Evolutionary conservation across 2,797 vertebrate genomes (phyloP).

Genomic region (Brachyalestes nurse): DNA sequence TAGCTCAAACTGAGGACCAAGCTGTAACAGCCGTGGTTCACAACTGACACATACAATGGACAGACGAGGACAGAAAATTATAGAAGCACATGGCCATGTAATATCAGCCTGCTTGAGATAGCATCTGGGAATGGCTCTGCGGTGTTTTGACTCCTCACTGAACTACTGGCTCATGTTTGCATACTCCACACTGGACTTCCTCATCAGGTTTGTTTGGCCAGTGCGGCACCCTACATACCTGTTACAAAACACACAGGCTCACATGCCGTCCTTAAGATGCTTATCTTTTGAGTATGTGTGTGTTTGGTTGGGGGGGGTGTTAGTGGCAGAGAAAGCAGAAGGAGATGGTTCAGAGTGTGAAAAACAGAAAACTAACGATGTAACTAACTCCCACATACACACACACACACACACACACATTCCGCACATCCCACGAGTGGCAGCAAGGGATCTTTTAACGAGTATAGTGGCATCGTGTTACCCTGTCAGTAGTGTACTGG

Average conservation of each 20-base stretch:
- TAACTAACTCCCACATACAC: no score
- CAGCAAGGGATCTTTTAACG: conserved; percentile 29
- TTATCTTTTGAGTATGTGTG: conserved; percentile 23
- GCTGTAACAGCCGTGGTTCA: no score
- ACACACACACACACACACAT: neutral
- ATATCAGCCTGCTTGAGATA: conserved; percentile 69
- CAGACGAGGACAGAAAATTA: neutral
- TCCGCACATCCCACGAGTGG: conserved; percentile 13
- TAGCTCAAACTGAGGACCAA: no score
- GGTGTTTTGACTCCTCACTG: conserved; percentile 65
- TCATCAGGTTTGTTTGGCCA: conserved; percentile 68
- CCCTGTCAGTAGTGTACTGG: conserved; percentile 13
- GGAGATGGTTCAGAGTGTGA: neutral
- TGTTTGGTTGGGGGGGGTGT: neutral
- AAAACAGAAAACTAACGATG: no score
- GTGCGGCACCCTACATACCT: conserved; percentile 50
- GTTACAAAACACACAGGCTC: conserved; percentile 39
- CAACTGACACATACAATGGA: conserved; percentile 13
- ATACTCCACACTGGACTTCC: conserved; percentile 52
- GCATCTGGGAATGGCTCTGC: conserved; percentile 62
- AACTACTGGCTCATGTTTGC: conserved; percentile 70
- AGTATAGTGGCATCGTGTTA: conserved; percentile 37
- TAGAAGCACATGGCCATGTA: neutral
- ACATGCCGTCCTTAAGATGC: conserved; percentile 39
- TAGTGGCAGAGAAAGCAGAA: neutral